These are phyloP conservation scores for Galaxea fascicularis DNA, from an alignment of 92 coral and sea anemone genomes.

Conservation along the genomic window DNA sequence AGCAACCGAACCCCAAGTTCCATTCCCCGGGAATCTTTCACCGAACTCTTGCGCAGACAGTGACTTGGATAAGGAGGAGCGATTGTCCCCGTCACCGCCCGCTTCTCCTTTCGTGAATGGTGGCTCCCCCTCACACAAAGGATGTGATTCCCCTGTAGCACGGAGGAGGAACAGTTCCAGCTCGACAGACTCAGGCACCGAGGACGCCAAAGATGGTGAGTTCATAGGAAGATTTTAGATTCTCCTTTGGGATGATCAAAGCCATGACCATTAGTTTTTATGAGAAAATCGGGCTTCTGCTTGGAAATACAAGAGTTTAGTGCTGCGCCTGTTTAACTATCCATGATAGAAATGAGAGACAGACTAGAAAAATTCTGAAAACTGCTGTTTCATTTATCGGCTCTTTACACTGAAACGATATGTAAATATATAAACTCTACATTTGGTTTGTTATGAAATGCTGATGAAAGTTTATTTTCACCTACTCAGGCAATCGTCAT, in stretches of 20 bases:
- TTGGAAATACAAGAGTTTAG: too few relatives aligned
- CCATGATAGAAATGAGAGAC: too few relatives aligned
- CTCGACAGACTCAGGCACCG: constrained; percentile 90
- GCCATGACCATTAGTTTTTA: too few relatives aligned
- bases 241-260: too few relatives aligned
- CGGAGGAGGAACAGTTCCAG: constrained; percentile 81
- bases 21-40: constrained; percentile 45
- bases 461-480: neutral
- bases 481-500: neutral
- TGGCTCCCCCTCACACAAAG: constrained; percentile 60
- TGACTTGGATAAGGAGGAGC: constrained; percentile 37
- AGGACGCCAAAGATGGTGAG: constrained; percentile 78
- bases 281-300: too few relatives aligned
- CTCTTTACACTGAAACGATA: too few relatives aligned
- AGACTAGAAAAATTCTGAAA: too few relatives aligned
- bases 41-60: constrained; percentile 47
- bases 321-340: too few relatives aligned
- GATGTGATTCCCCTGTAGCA: constrained; percentile 30
- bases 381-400: too few relatives aligned
- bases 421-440: too few relatives aligned
- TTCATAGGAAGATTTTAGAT: neutral
- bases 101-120: constrained; percentile 25
- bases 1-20: constrained; percentile 36
- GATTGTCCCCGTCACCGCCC: constrained; percentile 40
- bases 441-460: neutral